These are phyloP conservation scores for Akabosia matsudoensis DNA, from an alignment of 1,140 invertebrate genomes.

Conservation along the genomic window DNA sequence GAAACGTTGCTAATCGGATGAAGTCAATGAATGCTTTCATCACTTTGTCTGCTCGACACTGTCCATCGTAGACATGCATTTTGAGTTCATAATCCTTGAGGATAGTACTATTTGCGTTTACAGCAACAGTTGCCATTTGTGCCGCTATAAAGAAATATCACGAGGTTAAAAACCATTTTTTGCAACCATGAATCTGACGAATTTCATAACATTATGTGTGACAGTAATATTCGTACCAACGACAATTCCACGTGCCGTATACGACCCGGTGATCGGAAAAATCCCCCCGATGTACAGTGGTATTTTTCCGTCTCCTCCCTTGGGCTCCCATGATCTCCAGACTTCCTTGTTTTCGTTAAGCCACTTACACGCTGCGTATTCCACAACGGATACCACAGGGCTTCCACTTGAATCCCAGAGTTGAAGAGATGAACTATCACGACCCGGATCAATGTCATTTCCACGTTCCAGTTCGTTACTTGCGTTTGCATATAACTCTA, in stretches of 20 bases:
- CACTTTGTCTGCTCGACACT: conserved; percentile 71
- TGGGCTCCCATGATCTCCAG: conserved; percentile 59
- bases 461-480: not conserved
- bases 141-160: conserved; percentile 59
- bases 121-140: conserved; percentile 61
- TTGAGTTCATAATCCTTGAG: conserved; percentile 63
- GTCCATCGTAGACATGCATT: conserved; percentile 62
- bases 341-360: conserved; percentile 57
- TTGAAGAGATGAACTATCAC: not conserved
- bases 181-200: too few species aligned
- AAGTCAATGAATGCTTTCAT: conserved; percentile 76
- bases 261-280: conserved; percentile 65
- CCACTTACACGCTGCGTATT: conserved; percentile 68
- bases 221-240: conserved; percentile 50
- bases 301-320: conserved; percentile 55
- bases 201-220: not conserved
- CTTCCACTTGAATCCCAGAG: not conserved
- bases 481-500: conserved; percentile 53
- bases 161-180: not conserved
- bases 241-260: conserved; percentile 62
- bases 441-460: conserved; percentile 31
- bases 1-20: conserved; percentile 57
- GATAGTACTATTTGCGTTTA: conserved; percentile 63
- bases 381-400: conserved; percentile 25
- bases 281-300: conserved; percentile 69